Base-by-base conservation (phyloP, 2,888 invertebrate species). In the Nasonia oneida region DNA sequence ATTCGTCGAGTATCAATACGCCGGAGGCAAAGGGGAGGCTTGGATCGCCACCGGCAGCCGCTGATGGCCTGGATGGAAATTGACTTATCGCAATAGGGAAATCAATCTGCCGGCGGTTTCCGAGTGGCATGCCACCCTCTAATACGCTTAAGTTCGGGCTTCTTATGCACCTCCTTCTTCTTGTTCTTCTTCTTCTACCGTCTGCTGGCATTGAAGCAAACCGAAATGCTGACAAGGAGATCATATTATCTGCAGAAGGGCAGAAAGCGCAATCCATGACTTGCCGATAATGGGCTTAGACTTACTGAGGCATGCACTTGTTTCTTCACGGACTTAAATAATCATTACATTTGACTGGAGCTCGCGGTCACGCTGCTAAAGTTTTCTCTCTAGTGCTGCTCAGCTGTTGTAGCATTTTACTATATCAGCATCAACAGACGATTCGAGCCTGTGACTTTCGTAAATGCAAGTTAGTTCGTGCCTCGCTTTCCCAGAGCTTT, bases 281-380 rank as follows among this genome's bases (percentile, higher is more conserved):
- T 50, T n/a, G 50, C 53, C 15, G 75, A 53, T 75, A 75, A 75
- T 75, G 29, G 74, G 50, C 74, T 74, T 74, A 74, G 23, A n/a
- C 23, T n/a, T 75, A 23, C 71, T n/a, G 42, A 73, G 42, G n/a
- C 42, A 39, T 39, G 12, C 71, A n/a, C n/a, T 73, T 73, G 71
- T 47, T 33, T 53, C 18, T 50, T 75, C 10, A 6, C 10, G 53
- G 53, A 37, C 50, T 75, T 75, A 53, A 75, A 75, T 75, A 75
- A 75, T 53, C 53, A 75, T 53, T 75, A 53, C 53, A 33, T 75
- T 53, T 75, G 75, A 75, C 75, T 71, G 71, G 33, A 53, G 33
- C 33, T 18, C n/a, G 29, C 29, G 33, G 33, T 33, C 6, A 10
- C 12, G 42, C 73, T 42, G 14, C 23, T 37, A 33, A 29, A 70